These are phyloP conservation scores for Oxyscelio sp. DNA, from an alignment of 2,888 invertebrate species.

Conservation along the genomic window DNA sequence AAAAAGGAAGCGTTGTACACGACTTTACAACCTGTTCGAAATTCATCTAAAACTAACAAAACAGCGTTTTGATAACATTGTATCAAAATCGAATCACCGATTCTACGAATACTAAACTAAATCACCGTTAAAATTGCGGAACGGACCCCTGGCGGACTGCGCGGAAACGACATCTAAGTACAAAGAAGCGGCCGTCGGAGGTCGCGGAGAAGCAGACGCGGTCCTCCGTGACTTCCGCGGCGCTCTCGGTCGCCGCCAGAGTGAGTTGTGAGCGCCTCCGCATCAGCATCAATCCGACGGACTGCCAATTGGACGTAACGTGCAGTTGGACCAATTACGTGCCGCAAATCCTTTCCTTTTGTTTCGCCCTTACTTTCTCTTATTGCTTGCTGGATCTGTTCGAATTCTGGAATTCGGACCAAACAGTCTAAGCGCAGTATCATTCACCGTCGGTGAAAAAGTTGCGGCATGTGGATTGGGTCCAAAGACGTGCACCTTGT, in stretches of 20 bases:
- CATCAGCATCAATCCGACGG: conserved; percentile 24
- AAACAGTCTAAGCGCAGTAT: no score
- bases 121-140: conserved; percentile 31
- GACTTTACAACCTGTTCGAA: background rate
- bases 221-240: conserved; percentile 57
- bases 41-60: conserved; percentile 42
- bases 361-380: no score
- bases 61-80: conserved; percentile 37
- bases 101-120: conserved; percentile 19
- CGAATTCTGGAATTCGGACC: background rate
- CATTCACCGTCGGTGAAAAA: no score
- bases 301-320: conserved; percentile 57
- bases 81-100: conserved; percentile 44
- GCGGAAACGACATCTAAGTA: conserved; percentile 44
- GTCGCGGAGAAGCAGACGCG: conserved; percentile 57
- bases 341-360: background rate
- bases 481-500: conserved; percentile 16
- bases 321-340: conserved; percentile 9
- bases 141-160: conserved; percentile 11
- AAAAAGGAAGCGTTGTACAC: background rate
- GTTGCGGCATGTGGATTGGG: background rate
- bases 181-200: conserved; percentile 41
- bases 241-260: conserved; percentile 31
- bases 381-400: background rate
- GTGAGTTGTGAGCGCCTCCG: conserved; percentile 18